These are phyloP conservation scores for Electrona antarctica DNA, from an alignment of 2,113 vertebrate species.

Conservation along the genomic window DNA sequence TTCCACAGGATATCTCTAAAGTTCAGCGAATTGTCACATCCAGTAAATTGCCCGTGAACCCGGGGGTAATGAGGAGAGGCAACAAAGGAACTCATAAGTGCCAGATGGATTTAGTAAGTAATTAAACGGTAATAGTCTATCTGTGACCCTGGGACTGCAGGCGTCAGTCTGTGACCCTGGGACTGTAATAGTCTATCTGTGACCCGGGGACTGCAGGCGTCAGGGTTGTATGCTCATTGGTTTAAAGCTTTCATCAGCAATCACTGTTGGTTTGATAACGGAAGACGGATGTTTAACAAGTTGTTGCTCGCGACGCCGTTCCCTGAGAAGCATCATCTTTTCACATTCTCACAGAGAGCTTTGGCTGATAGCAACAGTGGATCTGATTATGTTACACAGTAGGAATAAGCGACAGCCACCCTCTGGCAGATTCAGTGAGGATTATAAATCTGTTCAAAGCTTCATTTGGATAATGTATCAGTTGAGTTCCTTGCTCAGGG, in stretches of 20 bases:
- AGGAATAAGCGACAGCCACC: too few species aligned
- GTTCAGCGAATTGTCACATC: constrained; percentile 75
- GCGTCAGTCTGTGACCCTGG: constrained; percentile 57
- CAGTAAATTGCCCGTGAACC: constrained; percentile 72
- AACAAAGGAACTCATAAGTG: constrained; percentile 64
- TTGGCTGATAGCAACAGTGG: neutral
- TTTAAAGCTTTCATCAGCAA: constrained; percentile 37
- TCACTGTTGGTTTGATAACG: constrained; percentile 16
- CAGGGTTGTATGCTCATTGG: constrained; percentile 53
- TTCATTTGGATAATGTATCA: too few species aligned
- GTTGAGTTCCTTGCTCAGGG: too few species aligned
- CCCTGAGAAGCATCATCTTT: too few species aligned
- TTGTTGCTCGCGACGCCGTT: neutral
- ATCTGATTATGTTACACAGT: neutral
- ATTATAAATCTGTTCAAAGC: too few species aligned
- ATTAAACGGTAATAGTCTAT: constrained; percentile 59
- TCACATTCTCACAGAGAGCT: neutral
- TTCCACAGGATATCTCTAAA: constrained; percentile 79
- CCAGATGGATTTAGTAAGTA: constrained; percentile 70
- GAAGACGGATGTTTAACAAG: neutral
- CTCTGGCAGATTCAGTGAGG: too few species aligned
- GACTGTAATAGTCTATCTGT: constrained; percentile 50
- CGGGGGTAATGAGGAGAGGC: constrained; percentile 72
- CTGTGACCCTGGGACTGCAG: constrained; percentile 55
- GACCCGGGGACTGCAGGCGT: constrained; percentile 55